phyloP scores from a whole-genome alignment of 2,888 invertebrate genomes.

The Colostygia pectinataria region DNA sequence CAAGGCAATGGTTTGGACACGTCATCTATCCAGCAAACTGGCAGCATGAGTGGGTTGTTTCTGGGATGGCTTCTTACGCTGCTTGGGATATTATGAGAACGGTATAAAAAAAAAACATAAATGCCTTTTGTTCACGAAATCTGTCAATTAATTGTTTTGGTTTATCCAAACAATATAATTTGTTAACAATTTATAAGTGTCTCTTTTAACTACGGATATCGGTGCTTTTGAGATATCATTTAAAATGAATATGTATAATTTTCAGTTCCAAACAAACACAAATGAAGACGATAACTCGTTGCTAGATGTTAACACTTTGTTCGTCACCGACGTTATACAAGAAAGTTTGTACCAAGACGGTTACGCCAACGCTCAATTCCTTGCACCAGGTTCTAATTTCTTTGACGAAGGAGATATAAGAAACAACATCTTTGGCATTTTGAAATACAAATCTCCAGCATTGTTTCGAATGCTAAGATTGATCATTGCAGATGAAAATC shows the following conservation, averaged over 20 bases:
- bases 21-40: constrained; percentile 84
- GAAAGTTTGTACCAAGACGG: constrained; percentile 63
- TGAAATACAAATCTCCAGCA: constrained; percentile 65
- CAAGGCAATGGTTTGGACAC: constrained; percentile 88
- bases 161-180: too few relatives aligned
- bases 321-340: constrained; percentile 67
- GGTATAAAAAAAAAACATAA: too few relatives aligned
- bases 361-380: constrained; percentile 39
- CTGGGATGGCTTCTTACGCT: constrained; percentile 82
- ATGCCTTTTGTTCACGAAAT: too few relatives aligned
- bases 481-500: constrained; percentile 44
- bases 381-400: constrained; percentile 47
- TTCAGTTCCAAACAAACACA: constrained; percentile 52
- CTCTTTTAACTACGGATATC: too few relatives aligned
- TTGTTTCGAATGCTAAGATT: constrained; percentile 58
- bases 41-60: constrained; percentile 84
- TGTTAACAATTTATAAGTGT: too few relatives aligned
- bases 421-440: constrained; percentile 48
- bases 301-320: constrained; percentile 63
- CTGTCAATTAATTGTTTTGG: too few relatives aligned
- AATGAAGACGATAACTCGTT: constrained; percentile 41
- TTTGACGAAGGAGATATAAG: constrained; percentile 54
- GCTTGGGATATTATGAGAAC: constrained; percentile 80
- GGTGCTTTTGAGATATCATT: too few relatives aligned
- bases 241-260: constrained; percentile 19